Conservation (phyloP, 2,113 vertebrate genomes). For the Delphinapterus leucas region DNA sequence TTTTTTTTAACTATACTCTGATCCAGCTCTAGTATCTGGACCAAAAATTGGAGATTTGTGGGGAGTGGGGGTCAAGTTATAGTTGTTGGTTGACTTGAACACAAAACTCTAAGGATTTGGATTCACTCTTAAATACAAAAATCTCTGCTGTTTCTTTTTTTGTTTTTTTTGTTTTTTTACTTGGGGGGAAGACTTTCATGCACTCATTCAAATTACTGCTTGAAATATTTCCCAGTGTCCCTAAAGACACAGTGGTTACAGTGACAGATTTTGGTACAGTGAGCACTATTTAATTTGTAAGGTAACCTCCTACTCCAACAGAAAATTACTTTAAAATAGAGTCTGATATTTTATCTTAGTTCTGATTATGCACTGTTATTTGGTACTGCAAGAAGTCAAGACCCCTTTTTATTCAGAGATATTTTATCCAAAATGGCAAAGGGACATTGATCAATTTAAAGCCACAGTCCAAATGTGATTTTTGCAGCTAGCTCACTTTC, state of each 20-base stretch:
- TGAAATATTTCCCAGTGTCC: background rate
- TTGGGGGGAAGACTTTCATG: background rate
- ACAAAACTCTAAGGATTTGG: background rate
- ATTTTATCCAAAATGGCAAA: constrained; percentile 18
- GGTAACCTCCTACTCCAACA: background rate
- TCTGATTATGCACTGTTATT: background rate
- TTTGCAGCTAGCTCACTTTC: constrained; percentile 56
- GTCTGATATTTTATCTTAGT: background rate
- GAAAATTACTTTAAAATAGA: constrained; percentile 12
- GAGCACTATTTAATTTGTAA: constrained; percentile 4
- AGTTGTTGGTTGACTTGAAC: background rate
- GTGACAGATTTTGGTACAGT: background rate
- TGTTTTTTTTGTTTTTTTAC: background rate
- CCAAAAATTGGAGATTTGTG: background rate
- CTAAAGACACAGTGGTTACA: background rate
- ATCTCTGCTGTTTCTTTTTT: background rate
- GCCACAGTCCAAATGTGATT: background rate
- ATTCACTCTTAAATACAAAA: background rate
- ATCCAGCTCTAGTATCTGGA: background rate
- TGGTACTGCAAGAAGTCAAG: background rate
- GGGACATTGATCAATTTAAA: constrained; percentile 12
- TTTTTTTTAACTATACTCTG: background rate
- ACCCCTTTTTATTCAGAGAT: background rate
- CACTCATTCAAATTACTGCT: background rate
- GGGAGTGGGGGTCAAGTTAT: background rate